Conservation (phyloP, 2,888 invertebrate species). For the Ditula angustiorana region DNA sequence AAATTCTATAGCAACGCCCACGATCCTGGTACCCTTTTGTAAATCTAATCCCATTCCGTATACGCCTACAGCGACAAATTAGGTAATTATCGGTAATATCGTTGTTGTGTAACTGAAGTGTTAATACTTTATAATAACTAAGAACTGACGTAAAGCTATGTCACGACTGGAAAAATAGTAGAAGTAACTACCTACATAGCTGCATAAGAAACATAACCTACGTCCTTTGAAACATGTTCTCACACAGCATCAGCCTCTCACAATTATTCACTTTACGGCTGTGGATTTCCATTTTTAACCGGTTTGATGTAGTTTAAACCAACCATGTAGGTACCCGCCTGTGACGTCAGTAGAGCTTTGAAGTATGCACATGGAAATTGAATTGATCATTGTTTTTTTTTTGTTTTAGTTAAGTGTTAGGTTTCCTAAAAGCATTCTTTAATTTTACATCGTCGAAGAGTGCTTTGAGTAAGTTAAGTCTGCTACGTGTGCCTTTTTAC, state of each 20-base stretch:
- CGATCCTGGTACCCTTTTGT: neutral
- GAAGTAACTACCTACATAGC: no score
- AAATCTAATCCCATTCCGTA: slow-evolving; percentile 3
- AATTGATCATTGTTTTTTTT: neutral
- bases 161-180: no score
- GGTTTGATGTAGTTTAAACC: neutral
- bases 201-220: no score
- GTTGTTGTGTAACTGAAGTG: neutral
- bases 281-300: neutral
- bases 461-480: no score
- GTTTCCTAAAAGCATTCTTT: neutral
- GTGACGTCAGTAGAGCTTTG: slow-evolving; percentile 16
- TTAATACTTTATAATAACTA: neutral
- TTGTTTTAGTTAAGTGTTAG: neutral
- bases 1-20: slow-evolving; percentile 1
- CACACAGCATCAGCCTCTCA: neutral
- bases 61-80: slow-evolving; percentile 1
- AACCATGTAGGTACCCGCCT: neutral
- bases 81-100: slow-evolving; percentile 15
- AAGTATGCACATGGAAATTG: neutral
- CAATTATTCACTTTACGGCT: neutral
- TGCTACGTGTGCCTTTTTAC: no score
- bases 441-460: neutral
- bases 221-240: no score
- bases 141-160: neutral